Base-by-base conservation (phyloP, 2,797 vertebrate species). In the Staurois parvus region DNA sequence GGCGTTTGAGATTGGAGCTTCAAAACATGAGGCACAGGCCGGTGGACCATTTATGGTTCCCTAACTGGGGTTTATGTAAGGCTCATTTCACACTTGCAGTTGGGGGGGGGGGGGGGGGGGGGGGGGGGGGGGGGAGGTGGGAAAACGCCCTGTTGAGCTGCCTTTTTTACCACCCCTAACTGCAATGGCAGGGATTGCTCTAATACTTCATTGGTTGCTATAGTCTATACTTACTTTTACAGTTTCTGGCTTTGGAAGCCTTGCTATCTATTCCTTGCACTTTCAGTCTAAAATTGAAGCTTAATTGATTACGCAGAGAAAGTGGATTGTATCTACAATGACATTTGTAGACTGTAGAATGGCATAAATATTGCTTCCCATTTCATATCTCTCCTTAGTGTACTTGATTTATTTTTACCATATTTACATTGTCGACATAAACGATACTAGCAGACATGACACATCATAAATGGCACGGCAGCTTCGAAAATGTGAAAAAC, bases 401-500 rank as follows among this genome's bases (percentile, higher is more conserved):
- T 13, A 13, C 37, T 67, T 73, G 70, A 84, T 87, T 83, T 79
- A 87, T 87, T 83, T 26, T 17, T 56, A 59, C 45, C 26, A 30
- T 79, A 70, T 84, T 87, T 87, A 79, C 76, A 84, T 34, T 75
- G 70, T 76, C 68, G 81, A 62, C 85, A 72, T 83, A 79, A 87
- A 87, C 79, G 81, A 83, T 78, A 75, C 72, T 87, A 83, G 81
- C 85, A 87, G 81, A 87, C 81, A 84, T 75, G 81, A 79, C 85
- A 87, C 85, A 83, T 87, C 85, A 75, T 83, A 84, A 87, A 87
- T 83, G 85, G 72, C 85, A 87, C 67, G 62, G 40, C 81, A 68
- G 76, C 78, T 87, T 83, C 68, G 81, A 87, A 79, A 79, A 87
- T 59, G 76, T 69, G 70, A 87, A 87, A 84, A 83, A 87, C 85